Conservation (phyloP, 2,888 invertebrate genomes). For the Proisotoma minuta region DNA sequence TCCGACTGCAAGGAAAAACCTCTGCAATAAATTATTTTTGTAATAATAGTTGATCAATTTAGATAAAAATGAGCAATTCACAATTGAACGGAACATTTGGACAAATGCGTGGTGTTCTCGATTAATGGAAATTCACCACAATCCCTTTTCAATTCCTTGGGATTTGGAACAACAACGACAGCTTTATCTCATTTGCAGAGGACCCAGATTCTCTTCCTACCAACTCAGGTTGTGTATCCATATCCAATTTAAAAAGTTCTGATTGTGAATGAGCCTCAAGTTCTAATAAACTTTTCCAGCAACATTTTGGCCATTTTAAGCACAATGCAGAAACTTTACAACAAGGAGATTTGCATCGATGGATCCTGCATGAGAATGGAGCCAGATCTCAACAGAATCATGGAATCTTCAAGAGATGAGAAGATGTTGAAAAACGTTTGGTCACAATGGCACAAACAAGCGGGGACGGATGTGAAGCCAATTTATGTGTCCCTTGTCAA, state of each 20-base stretch:
- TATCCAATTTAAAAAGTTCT: background rate
- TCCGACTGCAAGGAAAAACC: no score
- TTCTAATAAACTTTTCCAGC: slow-evolving; percentile 49
- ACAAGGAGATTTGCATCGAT: slow-evolving; percentile 58
- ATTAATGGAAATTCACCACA: slow-evolving; percentile 22
- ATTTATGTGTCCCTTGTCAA: slow-evolving; percentile 57
- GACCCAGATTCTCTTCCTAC: slow-evolving; percentile 57
- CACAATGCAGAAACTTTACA: slow-evolving; percentile 59
- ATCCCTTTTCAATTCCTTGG: slow-evolving; percentile 7
- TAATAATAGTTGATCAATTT: no score
- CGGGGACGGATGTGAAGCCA: slow-evolving; percentile 58
- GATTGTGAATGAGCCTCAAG: background rate
- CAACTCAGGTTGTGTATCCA: slow-evolving; percentile 57
- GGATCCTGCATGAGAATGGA: slow-evolving; percentile 60
- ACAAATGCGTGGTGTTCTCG: slow-evolving; percentile 42
- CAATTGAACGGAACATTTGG: slow-evolving; percentile 41
- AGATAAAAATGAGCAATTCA: slow-evolving; percentile 33
- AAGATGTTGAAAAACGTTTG: slow-evolving; percentile 61
- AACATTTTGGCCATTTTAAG: slow-evolving; percentile 54
- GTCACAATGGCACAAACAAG: slow-evolving; percentile 63
- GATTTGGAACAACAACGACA: slow-evolving; percentile 51
- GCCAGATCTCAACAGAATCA: slow-evolving; percentile 60
- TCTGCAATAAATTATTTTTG: no score
- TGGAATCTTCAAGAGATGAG: slow-evolving; percentile 52
- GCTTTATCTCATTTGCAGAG: slow-evolving; percentile 61